A percentile compares a stretch with the other conserved stretches of the same genome.
These are phyloP conservation scores for Odontothrips loti DNA, from an alignment of 2,888 invertebrate genomes.

Conservation along the genomic window DNA sequence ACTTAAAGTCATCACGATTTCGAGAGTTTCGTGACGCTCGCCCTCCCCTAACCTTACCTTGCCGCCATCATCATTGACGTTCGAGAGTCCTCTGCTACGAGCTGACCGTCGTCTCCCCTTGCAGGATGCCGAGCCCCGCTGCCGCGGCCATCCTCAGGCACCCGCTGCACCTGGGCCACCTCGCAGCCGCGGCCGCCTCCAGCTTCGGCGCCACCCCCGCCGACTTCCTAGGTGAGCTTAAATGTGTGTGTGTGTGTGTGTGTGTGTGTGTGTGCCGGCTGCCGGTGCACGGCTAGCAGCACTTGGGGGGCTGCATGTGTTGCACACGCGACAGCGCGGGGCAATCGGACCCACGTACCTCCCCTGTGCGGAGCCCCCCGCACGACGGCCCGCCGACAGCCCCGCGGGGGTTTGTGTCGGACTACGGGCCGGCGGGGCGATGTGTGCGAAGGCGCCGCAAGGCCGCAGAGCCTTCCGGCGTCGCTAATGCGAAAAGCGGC, in stretches of 20 bases:
- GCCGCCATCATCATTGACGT: too few species aligned
- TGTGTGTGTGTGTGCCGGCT: not conserved
- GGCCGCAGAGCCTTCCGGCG: too few species aligned
- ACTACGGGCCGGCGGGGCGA: too few species aligned
- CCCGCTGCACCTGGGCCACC: slow-evolving; percentile 58
- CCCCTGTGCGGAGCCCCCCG: not conserved
- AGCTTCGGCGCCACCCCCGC: slow-evolving; percentile 60
- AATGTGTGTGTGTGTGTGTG: not conserved
- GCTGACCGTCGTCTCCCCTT: slow-evolving; percentile 27
- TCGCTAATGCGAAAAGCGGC: too few species aligned
- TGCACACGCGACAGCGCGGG: not conserved
- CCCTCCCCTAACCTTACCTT: too few species aligned
- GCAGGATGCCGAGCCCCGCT: slow-evolving; percentile 32
- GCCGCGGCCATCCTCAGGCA: slow-evolving; percentile 51
- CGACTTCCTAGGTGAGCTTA: slow-evolving; percentile 72
- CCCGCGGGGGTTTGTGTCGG: too few species aligned
- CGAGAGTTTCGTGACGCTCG: too few species aligned
- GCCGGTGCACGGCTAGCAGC: not conserved
- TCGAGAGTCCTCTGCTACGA: too few species aligned
- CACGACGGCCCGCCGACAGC: slow-evolving; percentile 43
- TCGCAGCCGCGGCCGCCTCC: slow-evolving; percentile 54
- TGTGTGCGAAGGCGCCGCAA: too few species aligned
- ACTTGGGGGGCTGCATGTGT: slow-evolving; percentile 1
- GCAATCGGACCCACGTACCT: not conserved
- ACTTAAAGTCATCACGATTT: too few species aligned